These are phyloP conservation scores for Deroplatys truncata DNA, from an alignment of 2,888 invertebrate species.

Conservation along the genomic window DNA sequence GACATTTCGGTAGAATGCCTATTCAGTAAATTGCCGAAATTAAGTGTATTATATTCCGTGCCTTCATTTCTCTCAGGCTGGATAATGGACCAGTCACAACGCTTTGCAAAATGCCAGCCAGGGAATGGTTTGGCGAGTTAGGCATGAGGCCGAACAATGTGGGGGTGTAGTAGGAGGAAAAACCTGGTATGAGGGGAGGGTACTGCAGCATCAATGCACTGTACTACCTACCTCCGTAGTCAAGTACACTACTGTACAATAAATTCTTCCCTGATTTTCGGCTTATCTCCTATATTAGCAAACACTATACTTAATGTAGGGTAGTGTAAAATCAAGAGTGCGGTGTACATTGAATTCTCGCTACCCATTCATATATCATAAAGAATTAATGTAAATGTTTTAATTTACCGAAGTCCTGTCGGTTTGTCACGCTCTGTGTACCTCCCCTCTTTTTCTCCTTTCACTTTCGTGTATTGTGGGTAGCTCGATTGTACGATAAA, in stretches of 20 bases:
- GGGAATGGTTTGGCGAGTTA: background rate
- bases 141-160: background rate
- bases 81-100: background rate
- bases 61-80: background rate
- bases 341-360: too few relatives aligned
- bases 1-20: background rate
- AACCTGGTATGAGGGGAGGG: background rate
- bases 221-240: background rate
- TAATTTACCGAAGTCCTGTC: too few relatives aligned
- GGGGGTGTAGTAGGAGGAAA: background rate
- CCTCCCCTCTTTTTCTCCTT: too few relatives aligned
- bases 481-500: too few relatives aligned
- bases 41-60: background rate
- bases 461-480: too few relatives aligned
- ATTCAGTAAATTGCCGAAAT: background rate
- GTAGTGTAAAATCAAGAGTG: too few relatives aligned
- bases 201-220: background rate
- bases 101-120: background rate
- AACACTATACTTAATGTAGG: too few relatives aligned
- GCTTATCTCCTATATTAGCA: too few relatives aligned
- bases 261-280: background rate
- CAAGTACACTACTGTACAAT: background rate
- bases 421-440: too few relatives aligned
- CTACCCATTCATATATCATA: too few relatives aligned
- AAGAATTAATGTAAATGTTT: too few relatives aligned